Evolutionary conservation across 92 coral and sea anemone genomes (phyloP), one percentile per base, ranked within the genome.

Genomic region (Phenganax marumi): DNA sequence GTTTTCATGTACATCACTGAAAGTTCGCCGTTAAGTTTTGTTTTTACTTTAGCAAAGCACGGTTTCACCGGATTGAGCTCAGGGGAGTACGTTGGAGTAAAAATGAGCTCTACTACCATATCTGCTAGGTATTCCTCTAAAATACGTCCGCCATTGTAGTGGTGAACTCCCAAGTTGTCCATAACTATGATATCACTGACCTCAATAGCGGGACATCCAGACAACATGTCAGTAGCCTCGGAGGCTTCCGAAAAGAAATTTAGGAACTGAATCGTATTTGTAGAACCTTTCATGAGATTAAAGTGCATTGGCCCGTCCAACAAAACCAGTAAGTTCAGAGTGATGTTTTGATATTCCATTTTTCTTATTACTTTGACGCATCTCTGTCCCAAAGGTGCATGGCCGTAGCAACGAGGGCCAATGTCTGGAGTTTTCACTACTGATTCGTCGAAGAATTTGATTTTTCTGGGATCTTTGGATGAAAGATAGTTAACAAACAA

Each of bases 11-110:
- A 81, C 85, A n/a, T 74, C 23, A 11, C 68, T n/a, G 54, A 50
- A 33, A 81, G 70, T 25, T 82, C 79, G 33, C 68, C 23, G 56
- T 86, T 86, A 25, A 82, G 75, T 25, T 17, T 16, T 58, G 79
- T 87, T 53, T 83, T 87, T 14, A 87, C 55, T 83, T 83, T 87
- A 12, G 75, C 51, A 24, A 87, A 87, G 39, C 78, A 76, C 47
- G 83, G 24, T 58, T 84, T 84, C 7, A 69, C 69, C 26, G 89
- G 89, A 65, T 82, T 86, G 19, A 87, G 79, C 21, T 84, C 87
- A 16, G 90, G 91, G 0, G 88, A 88, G 66, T 88, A 75, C 17
- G 46, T 52, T 13, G 91, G 89, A n/a, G 83, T 85, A 69, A 60
- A 80, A 11, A 87, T n/a, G 8, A 81, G 78, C 53, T 84, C 83